These are phyloP conservation scores for Tenualosa ilisha DNA, from an alignment of 2,797 vertebrate species.

Conservation along the genomic window DNA sequence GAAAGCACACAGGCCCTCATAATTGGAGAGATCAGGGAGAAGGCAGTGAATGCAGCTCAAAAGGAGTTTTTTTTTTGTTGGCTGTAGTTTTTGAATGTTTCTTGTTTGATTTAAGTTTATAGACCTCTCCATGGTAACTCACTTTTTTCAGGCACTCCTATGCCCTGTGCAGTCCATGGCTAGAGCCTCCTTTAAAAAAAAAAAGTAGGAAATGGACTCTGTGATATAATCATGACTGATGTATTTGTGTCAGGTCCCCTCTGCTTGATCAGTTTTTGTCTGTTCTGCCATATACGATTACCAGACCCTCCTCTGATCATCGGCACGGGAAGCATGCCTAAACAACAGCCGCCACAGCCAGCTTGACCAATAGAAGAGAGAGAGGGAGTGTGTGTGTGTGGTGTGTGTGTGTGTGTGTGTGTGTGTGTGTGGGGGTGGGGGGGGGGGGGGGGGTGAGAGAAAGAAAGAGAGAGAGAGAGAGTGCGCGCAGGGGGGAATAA, in stretches of 20 bases:
- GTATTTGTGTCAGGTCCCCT: slow-evolving; percentile 15
- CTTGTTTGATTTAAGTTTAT: neutral
- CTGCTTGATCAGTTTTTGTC: slow-evolving; percentile 16
- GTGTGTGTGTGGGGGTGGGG: neutral
- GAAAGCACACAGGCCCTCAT: slow-evolving; percentile 8
- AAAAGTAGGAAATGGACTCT: neutral
- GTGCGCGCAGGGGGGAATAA: slow-evolving; percentile 35
- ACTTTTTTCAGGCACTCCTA: neutral
- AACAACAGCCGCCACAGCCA: slow-evolving; percentile 4
- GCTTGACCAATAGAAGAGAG: neutral
- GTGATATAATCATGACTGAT: slow-evolving; percentile 14
- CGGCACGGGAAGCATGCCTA: slow-evolving; percentile 13
- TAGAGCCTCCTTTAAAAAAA: neutral
- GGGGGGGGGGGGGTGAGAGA: neutral
- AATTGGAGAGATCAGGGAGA: neutral
- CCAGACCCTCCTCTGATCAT: slow-evolving; percentile 3
- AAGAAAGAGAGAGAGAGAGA: neutral
- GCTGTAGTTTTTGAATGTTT: neutral
- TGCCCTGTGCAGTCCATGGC: neutral
- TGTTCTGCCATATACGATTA: slow-evolving; percentile 21
- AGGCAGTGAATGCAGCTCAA: neutral
- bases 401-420: no score
- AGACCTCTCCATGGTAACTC: neutral
- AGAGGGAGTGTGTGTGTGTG: neutral
- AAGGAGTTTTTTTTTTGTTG: neutral